Conservation (phyloP, 2,113 vertebrate species). For the Ptilorrhoa leucosticta region DNA sequence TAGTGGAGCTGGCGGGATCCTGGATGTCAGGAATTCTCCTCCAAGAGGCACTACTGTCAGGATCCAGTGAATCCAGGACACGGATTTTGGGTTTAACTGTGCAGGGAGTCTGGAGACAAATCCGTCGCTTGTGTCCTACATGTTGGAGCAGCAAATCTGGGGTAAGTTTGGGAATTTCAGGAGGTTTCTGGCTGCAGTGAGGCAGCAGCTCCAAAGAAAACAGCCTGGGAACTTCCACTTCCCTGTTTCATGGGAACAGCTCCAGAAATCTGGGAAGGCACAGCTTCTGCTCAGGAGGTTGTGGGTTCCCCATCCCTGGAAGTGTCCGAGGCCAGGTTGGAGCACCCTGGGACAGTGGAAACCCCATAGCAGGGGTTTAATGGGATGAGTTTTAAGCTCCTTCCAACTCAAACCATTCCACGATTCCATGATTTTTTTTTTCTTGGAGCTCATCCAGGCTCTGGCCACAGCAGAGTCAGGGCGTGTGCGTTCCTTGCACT, state of each 20-base stretch:
- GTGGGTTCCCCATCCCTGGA: neutral
- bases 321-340: neutral
- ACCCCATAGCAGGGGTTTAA: neutral
- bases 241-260: fast-evolving
- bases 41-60: neutral
- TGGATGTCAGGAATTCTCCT: neutral
- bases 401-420: neutral
- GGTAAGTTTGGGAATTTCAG: neutral
- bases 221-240: neutral
- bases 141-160: fast-evolving
- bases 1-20: neutral
- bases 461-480: neutral
- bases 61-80: neutral
- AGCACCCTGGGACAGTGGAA: neutral
- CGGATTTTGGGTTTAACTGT: neutral
- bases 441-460: neutral
- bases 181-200: neutral
- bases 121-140: fast-evolving
- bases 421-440: neutral
- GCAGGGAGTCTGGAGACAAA: neutral
- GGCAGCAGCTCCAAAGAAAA: neutral
- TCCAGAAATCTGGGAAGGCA: fast-evolving
- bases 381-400: neutral
- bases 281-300: neutral
- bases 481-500: fast-evolving